phyloP scores from a whole-genome alignment of 2,113 vertebrate species.

The Neogobius melanostomus region DNA sequence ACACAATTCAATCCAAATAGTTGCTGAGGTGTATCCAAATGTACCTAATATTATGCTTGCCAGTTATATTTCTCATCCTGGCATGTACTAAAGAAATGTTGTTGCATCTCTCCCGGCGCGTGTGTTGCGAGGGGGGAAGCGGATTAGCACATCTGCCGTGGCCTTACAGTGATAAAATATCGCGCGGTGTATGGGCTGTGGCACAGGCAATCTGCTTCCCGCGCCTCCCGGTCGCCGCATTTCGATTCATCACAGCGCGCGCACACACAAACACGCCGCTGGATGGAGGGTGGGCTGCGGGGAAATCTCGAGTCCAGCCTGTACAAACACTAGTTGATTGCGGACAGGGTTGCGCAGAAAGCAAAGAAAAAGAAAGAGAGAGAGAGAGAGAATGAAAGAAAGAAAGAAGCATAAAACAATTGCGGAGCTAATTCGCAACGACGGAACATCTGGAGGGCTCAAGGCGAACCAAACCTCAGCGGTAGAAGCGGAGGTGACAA shows the following conservation, averaged over 20 bases:
- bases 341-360: background rate
- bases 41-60: background rate
- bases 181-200: constrained; percentile 31
- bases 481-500: background rate
- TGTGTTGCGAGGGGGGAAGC: constrained; percentile 15
- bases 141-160: constrained; percentile 36
- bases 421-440: background rate
- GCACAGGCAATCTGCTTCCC: constrained; percentile 50
- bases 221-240: constrained; percentile 23
- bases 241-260: constrained; percentile 18
- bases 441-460: constrained; percentile 10
- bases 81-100: background rate
- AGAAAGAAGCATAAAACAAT: constrained; percentile 10
- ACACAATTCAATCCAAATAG: background rate
- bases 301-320: background rate
- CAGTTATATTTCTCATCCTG: background rate
- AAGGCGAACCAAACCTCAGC: background rate
- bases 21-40: background rate
- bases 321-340: constrained; percentile 12
- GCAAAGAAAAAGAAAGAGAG: background rate
- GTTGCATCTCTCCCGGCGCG: background rate
- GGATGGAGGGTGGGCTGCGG: constrained; percentile 5
- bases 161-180: constrained; percentile 42
- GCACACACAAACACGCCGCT: background rate
- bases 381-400: background rate